These are phyloP conservation scores for Drosophila willistoni DNA, from an alignment of 1,140 invertebrate species.

Conservation along the genomic window DNA sequence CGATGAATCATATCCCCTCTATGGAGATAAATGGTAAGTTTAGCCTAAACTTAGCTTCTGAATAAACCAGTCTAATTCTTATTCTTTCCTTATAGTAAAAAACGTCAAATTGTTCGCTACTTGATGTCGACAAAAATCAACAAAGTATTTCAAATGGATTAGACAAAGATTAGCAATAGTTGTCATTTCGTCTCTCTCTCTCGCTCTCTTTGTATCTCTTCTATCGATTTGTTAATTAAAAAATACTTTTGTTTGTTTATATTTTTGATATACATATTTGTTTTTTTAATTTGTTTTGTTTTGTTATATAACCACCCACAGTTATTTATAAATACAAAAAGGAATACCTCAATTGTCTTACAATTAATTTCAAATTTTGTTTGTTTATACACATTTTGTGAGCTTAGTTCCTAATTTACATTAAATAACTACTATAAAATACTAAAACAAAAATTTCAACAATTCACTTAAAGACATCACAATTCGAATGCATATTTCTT, in stretches of 20 bases:
- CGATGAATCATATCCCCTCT: conserved; percentile 49
- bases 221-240: too few relatives aligned
- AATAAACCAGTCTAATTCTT: not conserved
- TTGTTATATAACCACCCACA: not conserved
- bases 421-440: conserved; percentile 43
- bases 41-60: too few relatives aligned
- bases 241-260: not conserved
- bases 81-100: conserved; percentile 17
- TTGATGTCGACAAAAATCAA: conserved; percentile 30
- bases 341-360: conserved; percentile 26
- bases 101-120: conserved; percentile 25
- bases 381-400: conserved; percentile 44
- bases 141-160: conserved; percentile 39
- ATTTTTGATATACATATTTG: not conserved
- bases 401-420: conserved; percentile 42
- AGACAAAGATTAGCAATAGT: not conserved
- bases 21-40: conserved; percentile 54
- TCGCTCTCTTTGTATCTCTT: too few relatives aligned
- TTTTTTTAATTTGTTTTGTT: not conserved
- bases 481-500: conserved; percentile 59
- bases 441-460: conserved; percentile 77
- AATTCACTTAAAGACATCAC: conserved; percentile 78
- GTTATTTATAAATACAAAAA: conserved; percentile 1
- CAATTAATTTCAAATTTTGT: conserved; percentile 49
- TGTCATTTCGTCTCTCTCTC: too few relatives aligned